Percentiles rank a stretch among this genome's conserved stretches.
Evolutionary conservation across 2,888 invertebrate species (phyloP).

Genomic region (Leucoptera coffeella): DNA sequence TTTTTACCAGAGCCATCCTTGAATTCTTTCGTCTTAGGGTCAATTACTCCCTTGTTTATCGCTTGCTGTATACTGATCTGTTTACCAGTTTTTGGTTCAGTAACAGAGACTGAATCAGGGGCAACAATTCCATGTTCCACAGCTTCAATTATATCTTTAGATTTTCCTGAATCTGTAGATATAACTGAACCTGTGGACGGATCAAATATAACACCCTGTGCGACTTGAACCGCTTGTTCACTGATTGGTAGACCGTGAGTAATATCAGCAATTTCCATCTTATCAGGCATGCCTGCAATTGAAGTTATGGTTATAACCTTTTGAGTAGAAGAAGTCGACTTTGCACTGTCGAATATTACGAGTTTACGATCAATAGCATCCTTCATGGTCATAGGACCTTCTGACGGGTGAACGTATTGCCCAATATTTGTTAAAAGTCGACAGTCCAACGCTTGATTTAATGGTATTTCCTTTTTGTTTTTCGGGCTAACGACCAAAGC

Average conservation of each 20-base stretch:
- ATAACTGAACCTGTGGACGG: constrained; percentile 70
- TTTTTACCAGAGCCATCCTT: constrained; percentile 59
- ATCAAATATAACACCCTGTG: constrained; percentile 70
- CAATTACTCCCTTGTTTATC: constrained; percentile 65
- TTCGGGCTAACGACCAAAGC: constrained; percentile 75
- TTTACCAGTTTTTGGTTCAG: constrained; percentile 63
- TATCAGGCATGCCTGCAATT: constrained; percentile 63
- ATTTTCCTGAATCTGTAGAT: constrained; percentile 63
- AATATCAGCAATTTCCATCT: constrained; percentile 60
- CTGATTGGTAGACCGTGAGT: constrained; percentile 23
- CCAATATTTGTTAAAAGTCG: constrained; percentile 73
- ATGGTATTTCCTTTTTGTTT: constrained; percentile 38
- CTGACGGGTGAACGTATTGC: constrained; percentile 57
- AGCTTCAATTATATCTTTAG: constrained; percentile 68
- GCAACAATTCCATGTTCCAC: constrained; percentile 70
- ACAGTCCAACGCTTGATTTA: constrained; percentile 70
- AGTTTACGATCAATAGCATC: constrained; percentile 64
- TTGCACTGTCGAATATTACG: constrained; percentile 55
- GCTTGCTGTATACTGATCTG: constrained; percentile 69
- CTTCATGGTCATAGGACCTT: constrained; percentile 60
- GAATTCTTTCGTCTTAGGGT: constrained; percentile 65
- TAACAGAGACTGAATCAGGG: constrained; percentile 59
- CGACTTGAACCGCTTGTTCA: constrained; percentile 65
- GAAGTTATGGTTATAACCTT: constrained; percentile 68
- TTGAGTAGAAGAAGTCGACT: constrained; percentile 42